phyloP scores from a whole-genome alignment of 2,888 invertebrate species.

The Leptinotarsa peninsularis region DNA sequence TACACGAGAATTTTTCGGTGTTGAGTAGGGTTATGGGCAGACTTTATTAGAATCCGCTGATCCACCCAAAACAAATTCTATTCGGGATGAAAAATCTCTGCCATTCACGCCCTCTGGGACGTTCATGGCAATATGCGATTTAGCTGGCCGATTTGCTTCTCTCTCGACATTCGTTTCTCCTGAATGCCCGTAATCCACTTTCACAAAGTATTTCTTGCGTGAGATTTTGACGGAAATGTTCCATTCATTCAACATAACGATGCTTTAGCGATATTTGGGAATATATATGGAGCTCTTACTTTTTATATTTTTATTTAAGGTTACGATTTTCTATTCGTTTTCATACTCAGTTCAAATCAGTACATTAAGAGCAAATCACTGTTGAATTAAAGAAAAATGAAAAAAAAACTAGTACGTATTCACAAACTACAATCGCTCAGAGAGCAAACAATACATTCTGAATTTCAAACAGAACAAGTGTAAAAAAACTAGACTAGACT shows the following conservation, averaged over 20 bases:
- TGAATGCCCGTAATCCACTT: constrained; percentile 38
- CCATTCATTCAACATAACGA: constrained; percentile 25
- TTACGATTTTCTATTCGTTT: neutral
- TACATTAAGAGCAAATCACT: too few relatives aligned
- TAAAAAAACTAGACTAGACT: too few relatives aligned
- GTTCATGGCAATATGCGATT: constrained; percentile 36
- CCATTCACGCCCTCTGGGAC: constrained; percentile 6
- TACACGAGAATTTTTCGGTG: neutral
- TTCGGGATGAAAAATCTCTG: constrained; percentile 16
- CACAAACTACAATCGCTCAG: too few relatives aligned
- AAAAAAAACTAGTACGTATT: too few relatives aligned
- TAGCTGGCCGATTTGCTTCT: constrained; percentile 30
- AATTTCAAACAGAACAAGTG: too few relatives aligned
- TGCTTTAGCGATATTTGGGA: constrained; percentile 6
- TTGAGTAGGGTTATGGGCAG: neutral
- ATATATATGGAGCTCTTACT: neutral
- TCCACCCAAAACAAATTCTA: constrained; percentile 12
- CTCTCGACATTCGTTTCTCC: constrained; percentile 31
- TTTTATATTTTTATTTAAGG: neutral
- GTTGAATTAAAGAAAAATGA: too few relatives aligned
- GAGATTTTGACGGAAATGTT: constrained; percentile 33
- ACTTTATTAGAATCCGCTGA: neutral
- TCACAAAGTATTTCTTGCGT: constrained; percentile 33
- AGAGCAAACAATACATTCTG: too few relatives aligned
- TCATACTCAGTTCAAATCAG: too few relatives aligned